A percentile compares a stretch with the other conserved stretches of the same genome.
phyloP scores from a whole-genome alignment of 2,888 invertebrate genomes.

The Limnephilus lunatus region DNA sequence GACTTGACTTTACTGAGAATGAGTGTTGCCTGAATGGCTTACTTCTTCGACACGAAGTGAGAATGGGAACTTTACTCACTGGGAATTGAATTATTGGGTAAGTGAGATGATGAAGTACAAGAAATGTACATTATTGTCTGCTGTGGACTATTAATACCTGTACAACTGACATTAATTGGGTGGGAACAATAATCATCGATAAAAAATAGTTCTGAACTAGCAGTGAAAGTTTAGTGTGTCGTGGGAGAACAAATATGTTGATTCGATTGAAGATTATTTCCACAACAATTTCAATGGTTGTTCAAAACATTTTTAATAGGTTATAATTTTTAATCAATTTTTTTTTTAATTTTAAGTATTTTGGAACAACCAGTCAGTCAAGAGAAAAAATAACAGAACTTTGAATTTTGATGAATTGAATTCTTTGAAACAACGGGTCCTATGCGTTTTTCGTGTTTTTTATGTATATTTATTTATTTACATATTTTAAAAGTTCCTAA shows the following conservation, averaged over 20 bases:
- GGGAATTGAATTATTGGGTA: background rate
- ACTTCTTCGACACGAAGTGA: background rate
- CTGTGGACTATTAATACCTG: background rate
- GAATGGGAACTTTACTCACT: background rate
- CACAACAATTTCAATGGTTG: too few relatives aligned
- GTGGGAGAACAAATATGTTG: background rate
- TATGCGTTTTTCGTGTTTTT: too few relatives aligned
- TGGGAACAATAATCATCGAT: background rate
- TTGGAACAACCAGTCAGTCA: too few relatives aligned
- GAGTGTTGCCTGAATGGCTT: background rate
- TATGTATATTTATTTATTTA: too few relatives aligned
- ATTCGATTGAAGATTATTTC: too few relatives aligned
- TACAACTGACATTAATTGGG: background rate
- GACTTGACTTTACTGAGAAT: background rate
- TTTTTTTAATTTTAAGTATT: too few relatives aligned
- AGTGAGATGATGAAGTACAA: background rate
- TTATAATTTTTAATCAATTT: too few relatives aligned
- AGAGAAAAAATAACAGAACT: too few relatives aligned
- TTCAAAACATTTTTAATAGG: too few relatives aligned
- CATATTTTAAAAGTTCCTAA: too few relatives aligned
- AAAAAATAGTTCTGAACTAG: background rate
- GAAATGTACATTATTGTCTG: background rate
- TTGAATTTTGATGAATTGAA: too few relatives aligned
- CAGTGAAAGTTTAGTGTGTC: background rate
- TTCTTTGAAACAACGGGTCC: too few relatives aligned